A percentile compares a stretch with the other conserved stretches of the same genome.
Evolutionary conservation across 2,797 vertebrate genomes (phyloP).

Genomic region (Cirrhinus molitorella): DNA sequence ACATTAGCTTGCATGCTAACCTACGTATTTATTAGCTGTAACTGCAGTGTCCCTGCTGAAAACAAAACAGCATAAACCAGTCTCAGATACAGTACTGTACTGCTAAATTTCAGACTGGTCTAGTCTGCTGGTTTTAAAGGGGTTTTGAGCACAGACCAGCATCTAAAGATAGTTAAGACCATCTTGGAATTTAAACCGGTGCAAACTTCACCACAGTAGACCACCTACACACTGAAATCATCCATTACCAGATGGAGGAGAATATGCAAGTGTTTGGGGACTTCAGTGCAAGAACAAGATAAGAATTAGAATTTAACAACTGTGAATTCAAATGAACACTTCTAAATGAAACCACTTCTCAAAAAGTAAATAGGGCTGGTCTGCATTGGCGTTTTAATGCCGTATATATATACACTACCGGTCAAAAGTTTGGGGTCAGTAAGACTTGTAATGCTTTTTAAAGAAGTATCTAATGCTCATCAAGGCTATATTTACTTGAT

Average conservation of each 20-base stretch:
- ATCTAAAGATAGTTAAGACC: not conserved
- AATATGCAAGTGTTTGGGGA: constrained; percentile 9
- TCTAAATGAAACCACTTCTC: not conserved
- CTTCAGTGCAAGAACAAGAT: not conserved
- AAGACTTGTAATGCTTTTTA: too few relatives aligned
- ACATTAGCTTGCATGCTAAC: constrained; percentile 3
- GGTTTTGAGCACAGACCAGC: not conserved
- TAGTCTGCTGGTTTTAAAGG: not conserved
- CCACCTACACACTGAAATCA: constrained; percentile 4
- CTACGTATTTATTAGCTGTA: not conserved
- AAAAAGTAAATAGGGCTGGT: too few relatives aligned
- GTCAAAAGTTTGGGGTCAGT: too few relatives aligned
- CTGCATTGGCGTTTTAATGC: too few relatives aligned
- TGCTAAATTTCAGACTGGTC: not conserved
- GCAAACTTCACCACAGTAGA: not conserved
- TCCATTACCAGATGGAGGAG: constrained; percentile 4
- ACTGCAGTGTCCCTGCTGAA: not conserved
- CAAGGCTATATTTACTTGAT: too few relatives aligned
- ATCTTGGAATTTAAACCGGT: not conserved
- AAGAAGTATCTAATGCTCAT: too few relatives aligned
- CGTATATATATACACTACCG: too few relatives aligned
- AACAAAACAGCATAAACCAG: not conserved
- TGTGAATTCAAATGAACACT: not conserved
- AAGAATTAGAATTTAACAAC: not conserved
- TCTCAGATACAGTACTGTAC: not conserved